Percentiles rank a stretch among this genome's conserved stretches.
Conservation (phyloP, 2,113 vertebrate genomes). For the Chitala chitala region DNA sequence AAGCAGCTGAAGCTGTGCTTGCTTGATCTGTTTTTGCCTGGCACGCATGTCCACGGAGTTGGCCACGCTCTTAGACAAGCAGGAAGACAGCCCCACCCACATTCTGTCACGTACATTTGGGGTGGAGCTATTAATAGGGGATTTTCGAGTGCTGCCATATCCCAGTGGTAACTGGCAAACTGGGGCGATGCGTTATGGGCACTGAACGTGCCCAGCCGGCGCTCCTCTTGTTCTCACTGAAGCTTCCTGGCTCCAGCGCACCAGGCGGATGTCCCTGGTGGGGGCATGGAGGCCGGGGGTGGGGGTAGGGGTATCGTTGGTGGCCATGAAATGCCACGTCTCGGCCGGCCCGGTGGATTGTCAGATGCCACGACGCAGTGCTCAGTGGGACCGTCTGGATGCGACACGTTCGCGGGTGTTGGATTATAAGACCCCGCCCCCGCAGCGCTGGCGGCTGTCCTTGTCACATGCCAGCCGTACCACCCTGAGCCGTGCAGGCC, state of each 20-base stretch:
- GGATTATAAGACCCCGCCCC: neutral
- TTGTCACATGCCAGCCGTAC: neutral
- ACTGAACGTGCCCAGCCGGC: neutral
- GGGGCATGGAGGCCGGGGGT: too few relatives aligned
- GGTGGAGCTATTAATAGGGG: neutral
- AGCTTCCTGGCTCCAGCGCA: neutral
- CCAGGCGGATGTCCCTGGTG: too few relatives aligned
- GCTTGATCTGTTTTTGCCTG: neutral
- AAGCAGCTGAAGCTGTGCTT: neutral
- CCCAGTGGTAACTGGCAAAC: neutral
- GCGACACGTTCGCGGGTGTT: neutral
- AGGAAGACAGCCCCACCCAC: neutral
- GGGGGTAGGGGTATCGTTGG: too few relatives aligned
- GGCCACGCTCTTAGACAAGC: neutral
- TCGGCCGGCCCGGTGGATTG: neutral
- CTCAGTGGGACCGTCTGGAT: neutral
- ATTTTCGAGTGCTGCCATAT: neutral
- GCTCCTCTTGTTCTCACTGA: neutral
- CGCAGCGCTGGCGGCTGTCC: neutral
- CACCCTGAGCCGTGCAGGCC: neutral
- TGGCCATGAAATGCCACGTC: too few relatives aligned
- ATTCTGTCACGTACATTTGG: neutral
- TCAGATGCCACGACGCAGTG: neutral
- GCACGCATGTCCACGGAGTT: neutral
- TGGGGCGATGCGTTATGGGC: neutral